phyloP scores from a whole-genome alignment of 2,797 vertebrate species.

The Oreonectes daqikongensis region DNA sequence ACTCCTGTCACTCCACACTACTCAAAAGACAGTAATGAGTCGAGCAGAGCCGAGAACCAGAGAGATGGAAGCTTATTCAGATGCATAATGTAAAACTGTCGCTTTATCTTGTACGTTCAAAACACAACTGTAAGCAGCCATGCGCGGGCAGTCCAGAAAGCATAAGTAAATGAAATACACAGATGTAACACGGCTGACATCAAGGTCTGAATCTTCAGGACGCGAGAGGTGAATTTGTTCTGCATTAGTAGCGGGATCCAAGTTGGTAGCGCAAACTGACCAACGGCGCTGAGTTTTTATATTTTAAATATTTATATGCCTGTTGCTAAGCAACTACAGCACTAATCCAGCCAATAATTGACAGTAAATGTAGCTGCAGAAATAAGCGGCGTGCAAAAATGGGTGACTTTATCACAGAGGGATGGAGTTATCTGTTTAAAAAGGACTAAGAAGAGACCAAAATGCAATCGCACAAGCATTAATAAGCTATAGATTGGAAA shows the following conservation, averaged over 20 bases:
- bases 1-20: conserved; percentile 52
- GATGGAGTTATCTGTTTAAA: neutral
- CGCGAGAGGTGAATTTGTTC: neutral
- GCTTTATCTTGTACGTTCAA: neutral
- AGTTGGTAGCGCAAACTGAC: neutral
- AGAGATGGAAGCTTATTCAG: neutral
- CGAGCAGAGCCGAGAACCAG: conserved; percentile 2
- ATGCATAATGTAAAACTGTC: neutral
- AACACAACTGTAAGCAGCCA: neutral
- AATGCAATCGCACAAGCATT: neutral
- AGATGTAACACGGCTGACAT: neutral
- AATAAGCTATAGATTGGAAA: conserved; percentile 17
- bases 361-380: neutral
- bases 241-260: neutral
- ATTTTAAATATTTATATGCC: neutral
- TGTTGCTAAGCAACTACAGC: conserved; percentile 4
- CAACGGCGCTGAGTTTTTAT: neutral
- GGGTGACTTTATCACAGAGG: neutral
- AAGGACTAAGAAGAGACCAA: neutral
- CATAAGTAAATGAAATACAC: neutral
- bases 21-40: conserved; percentile 20
- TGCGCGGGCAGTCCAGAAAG: neutral
- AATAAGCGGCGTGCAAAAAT: neutral
- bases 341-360: conserved; percentile 1
- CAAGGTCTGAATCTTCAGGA: neutral